These are phyloP conservation scores for honey bee (Apis mellifera) DNA, from an alignment of 1,140 invertebrate species.

Conservation along the genomic window Amel_HAv3.1 CM009940.2:3649501-3650000, in stretches of 20 bases:
- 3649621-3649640: slow-evolving; percentile 7
- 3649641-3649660: slow-evolving; percentile 26
- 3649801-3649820: slow-evolving; percentile 61
- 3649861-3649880: background rate
- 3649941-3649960: slow-evolving; percentile 6
- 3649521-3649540: slow-evolving; percentile 6
- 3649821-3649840: slow-evolving; percentile 24
- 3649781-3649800: slow-evolving; percentile 66
- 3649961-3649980: slow-evolving; percentile 13
- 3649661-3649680: slow-evolving; percentile 58
- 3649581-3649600: slow-evolving; percentile 31
- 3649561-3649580: background rate
- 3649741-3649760: slow-evolving; percentile 59
- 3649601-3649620: slow-evolving; percentile 60
- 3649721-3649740: slow-evolving; percentile 71
- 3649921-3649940: slow-evolving; percentile 6
- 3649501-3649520: background rate
- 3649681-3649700: slow-evolving; percentile 62
- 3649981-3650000: background rate
- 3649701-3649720: slow-evolving; percentile 57
- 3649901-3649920: no score
- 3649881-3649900: no score
- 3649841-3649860: slow-evolving; percentile 11
- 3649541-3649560: background rate
- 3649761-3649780: slow-evolving; percentile 63